Conservation (phyloP, 2,797 vertebrate genomes). For the Pangasius macronema region DNA sequence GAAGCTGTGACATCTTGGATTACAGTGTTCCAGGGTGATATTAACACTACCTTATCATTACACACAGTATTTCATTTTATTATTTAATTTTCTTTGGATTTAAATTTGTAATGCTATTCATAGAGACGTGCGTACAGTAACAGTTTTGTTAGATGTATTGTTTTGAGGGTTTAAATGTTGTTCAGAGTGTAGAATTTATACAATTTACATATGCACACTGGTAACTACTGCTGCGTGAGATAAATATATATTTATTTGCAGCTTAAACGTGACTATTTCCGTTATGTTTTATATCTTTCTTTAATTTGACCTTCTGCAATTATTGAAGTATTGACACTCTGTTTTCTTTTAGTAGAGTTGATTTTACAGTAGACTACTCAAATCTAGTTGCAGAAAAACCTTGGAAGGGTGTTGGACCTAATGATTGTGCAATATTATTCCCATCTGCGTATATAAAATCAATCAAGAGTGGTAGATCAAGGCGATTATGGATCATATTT, state of each 20-base stretch:
- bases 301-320: neutral
- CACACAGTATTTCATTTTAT: neutral
- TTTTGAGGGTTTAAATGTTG: neutral
- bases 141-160: neutral
- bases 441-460: constrained; percentile 17
- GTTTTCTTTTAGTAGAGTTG: neutral
- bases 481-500: constrained; percentile 23
- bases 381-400: constrained; percentile 24
- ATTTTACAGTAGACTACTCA: neutral
- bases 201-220: neutral
- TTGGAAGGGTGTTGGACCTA: constrained; percentile 7
- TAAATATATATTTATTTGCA: neutral
- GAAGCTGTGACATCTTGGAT: neutral
- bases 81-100: neutral
- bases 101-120: neutral
- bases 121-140: neutral
- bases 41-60: neutral
- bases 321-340: neutral
- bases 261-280: neutral
- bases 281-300: neutral
- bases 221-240: neutral
- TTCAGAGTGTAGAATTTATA: neutral
- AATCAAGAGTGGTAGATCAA: neutral
- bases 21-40: neutral
- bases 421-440: constrained; percentile 14